Evolutionary conservation across 1,140 invertebrate genomes (phyloP).

Genomic region (Augochlora pura): DNA sequence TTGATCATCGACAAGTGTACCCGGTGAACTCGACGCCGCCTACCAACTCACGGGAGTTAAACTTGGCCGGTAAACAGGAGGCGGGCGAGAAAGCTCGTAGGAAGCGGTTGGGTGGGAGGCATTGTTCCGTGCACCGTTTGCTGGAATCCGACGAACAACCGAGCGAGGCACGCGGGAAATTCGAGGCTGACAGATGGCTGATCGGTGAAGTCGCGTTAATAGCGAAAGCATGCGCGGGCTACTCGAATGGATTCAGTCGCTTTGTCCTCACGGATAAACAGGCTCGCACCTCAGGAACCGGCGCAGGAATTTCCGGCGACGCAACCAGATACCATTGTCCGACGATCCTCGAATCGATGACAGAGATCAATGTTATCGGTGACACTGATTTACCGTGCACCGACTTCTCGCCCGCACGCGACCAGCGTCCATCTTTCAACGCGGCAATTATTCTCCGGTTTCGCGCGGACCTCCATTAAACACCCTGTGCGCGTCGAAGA

Average conservation of each 20-base stretch:
- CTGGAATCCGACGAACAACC: conserved; percentile 53
- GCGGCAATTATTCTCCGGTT: not conserved
- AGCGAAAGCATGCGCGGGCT: conserved; percentile 47
- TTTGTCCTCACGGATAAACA: conserved; percentile 49
- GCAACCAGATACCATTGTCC: conserved; percentile 28
- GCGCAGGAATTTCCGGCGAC: conserved; percentile 41
- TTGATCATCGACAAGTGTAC: conserved; percentile 51
- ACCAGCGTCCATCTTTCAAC: not conserved
- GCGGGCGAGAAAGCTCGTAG: conserved; percentile 12
- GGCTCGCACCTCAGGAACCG: conserved; percentile 47
- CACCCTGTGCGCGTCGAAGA: not conserved
- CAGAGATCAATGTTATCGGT: conserved; percentile 8
- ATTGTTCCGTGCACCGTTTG: conserved; percentile 45
- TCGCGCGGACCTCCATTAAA: not conserved
- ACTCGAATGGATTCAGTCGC: conserved; percentile 58
- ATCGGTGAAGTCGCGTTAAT: conserved; percentile 53
- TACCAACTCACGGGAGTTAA: conserved; percentile 31
- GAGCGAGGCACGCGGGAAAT: conserved; percentile 49
- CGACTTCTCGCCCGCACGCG: not conserved
- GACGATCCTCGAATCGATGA: conserved; percentile 16
- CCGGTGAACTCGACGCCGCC: conserved; percentile 38
- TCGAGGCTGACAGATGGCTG: conserved; percentile 51
- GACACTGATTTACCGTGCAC: conserved; percentile 39
- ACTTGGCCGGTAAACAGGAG: conserved; percentile 54
- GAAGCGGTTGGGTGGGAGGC: no score